Conservation (phyloP, 2,113 vertebrate genomes). For the Paedocypris sp. region DNA sequence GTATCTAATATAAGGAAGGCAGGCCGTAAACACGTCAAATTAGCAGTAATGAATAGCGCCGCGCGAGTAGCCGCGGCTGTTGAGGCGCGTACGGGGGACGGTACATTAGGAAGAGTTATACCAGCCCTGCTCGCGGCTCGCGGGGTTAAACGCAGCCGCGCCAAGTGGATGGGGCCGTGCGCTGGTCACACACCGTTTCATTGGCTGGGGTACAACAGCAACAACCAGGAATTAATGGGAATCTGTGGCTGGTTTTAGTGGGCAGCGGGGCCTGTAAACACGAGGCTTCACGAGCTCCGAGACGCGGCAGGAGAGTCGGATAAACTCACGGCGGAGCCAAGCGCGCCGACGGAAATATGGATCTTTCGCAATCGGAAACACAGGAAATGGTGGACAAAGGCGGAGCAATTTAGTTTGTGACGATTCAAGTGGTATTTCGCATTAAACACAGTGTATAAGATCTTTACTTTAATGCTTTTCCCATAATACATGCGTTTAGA, state of each 20-base stretch:
- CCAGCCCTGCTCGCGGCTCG: conserved; percentile 42
- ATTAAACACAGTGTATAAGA: no score
- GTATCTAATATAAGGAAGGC: conserved; percentile 43
- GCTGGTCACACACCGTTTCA: conserved; percentile 61
- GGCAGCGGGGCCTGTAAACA: conserved; percentile 56
- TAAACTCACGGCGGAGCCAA: conserved; percentile 39
- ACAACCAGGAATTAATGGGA: conserved; percentile 53
- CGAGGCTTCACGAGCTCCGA: conserved; percentile 55
- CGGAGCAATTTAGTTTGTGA: conserved; percentile 46
- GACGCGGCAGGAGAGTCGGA: conserved; percentile 45
- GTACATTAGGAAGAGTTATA: conserved; percentile 49
- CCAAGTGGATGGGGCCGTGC: conserved; percentile 53
- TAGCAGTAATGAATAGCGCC: conserved; percentile 40
- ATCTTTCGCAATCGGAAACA: conserved; percentile 35
- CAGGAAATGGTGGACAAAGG: conserved; percentile 28
- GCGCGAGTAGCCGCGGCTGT: conserved; percentile 33
- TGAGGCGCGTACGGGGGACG: conserved; percentile 32
- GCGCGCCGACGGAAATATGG: conserved; percentile 48
- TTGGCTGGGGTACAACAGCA: conserved; percentile 56
- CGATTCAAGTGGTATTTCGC: no score
- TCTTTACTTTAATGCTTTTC: no score
- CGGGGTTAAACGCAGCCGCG: conserved; percentile 51
- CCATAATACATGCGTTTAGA: no score
- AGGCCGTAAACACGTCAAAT: conserved; percentile 44
- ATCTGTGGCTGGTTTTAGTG: conserved; percentile 64